A percentile compares a stretch with the other conserved stretches of the same genome.
Conservation (phyloP, 1,140 invertebrate genomes). For the Stenopsyche tienmushanensis region DNA sequence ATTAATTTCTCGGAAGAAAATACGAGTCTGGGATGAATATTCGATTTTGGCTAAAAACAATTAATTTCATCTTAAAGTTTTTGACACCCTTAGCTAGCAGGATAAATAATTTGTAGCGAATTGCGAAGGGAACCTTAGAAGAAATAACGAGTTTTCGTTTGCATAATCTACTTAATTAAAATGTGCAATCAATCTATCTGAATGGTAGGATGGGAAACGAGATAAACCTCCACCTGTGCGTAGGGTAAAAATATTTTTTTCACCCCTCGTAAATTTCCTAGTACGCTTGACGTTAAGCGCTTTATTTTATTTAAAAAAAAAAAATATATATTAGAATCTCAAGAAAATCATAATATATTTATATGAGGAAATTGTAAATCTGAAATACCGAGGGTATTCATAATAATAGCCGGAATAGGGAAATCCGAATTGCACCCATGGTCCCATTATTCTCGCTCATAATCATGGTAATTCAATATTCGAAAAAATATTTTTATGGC, state of each 20-base stretch:
- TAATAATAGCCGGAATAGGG: neutral
- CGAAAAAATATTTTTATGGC: slow-evolving; percentile 11
- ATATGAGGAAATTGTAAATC: neutral
- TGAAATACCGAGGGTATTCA: neutral
- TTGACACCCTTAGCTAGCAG: neutral
- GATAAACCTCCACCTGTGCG: neutral
- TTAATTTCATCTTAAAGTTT: neutral
- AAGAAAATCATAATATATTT: neutral
- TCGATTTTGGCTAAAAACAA: too few species aligned
- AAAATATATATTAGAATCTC: neutral
- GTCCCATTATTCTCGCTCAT: neutral
- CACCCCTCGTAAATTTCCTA: neutral
- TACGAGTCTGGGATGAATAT: neutral
- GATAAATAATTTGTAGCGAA: neutral
- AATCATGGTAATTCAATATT: neutral
- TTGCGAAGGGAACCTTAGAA: neutral
- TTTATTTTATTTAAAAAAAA: neutral
- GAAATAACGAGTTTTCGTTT: neutral
- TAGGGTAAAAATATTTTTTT: neutral
- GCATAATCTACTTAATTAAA: slow-evolving; percentile 10
- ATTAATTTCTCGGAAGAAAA: neutral
- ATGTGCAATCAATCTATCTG: neutral
- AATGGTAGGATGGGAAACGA: neutral
- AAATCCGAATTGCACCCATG: neutral
- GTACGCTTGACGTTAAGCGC: too few species aligned